Conservation (phyloP, 2,888 invertebrate genomes). For the Drosophila neotestacea region DNA sequence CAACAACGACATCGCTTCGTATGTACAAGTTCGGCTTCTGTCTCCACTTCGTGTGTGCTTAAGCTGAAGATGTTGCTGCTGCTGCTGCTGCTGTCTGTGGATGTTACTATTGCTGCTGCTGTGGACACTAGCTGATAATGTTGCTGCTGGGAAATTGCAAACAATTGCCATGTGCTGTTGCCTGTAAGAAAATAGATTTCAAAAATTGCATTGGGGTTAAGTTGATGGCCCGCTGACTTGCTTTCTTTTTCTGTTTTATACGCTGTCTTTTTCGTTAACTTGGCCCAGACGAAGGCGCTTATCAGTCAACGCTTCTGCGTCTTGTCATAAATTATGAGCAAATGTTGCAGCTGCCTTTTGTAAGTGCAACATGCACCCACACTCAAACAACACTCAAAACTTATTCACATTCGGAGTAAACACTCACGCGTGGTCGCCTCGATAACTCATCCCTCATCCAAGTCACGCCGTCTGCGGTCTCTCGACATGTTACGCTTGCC, state of each 20-base stretch:
- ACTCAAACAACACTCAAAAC: constrained; percentile 30
- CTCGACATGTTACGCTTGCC: constrained; percentile 68
- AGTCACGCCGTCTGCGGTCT: constrained; percentile 76
- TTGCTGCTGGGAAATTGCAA: constrained; percentile 58
- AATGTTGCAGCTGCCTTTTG: constrained; percentile 46
- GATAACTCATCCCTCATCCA: constrained; percentile 67
- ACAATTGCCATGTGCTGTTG: constrained; percentile 24
- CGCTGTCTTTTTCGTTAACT: neutral
- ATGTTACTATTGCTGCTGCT: constrained; percentile 32
- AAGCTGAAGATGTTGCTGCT: constrained; percentile 56
- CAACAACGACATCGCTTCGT: constrained; percentile 51
- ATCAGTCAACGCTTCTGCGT: constrained; percentile 69
- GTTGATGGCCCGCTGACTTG: constrained; percentile 1
- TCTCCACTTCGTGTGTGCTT: constrained; percentile 53
- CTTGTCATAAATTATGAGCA: constrained; percentile 71
- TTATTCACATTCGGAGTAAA: constrained; percentile 22
- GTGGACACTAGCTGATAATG: constrained; percentile 22
- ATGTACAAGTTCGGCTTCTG: constrained; percentile 57
- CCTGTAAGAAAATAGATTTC: constrained; percentile 22
- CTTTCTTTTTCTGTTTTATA: neutral
- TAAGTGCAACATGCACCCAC: constrained; percentile 42
- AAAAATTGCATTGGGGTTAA: constrained; percentile 28
- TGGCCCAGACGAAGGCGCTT: constrained; percentile 42
- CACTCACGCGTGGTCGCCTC: constrained; percentile 69
- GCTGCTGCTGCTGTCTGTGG: constrained; percentile 29